Percentiles rank a stretch among this genome's conserved stretches.
Conservation (phyloP, 2,113 vertebrate genomes). For the Athene cunicularia region DNA sequence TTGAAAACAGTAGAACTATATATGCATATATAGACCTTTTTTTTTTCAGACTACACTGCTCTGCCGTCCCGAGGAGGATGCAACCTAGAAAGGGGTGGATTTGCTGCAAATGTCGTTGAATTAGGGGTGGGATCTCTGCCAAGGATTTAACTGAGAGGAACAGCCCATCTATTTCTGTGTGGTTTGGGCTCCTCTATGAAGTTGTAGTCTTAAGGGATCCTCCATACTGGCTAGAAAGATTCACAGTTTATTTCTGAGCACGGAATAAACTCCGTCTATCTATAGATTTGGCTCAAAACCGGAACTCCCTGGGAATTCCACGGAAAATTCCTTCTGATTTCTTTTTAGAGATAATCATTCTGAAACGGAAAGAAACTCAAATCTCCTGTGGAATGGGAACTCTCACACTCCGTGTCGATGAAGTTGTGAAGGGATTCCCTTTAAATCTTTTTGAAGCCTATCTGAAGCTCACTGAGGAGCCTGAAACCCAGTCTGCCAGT, state of each 20-base stretch:
- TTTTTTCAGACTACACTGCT: not conserved
- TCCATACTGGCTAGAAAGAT: not conserved
- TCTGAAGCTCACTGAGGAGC: not conserved
- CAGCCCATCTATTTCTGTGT: constrained; percentile 31
- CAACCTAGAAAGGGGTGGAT: not conserved
- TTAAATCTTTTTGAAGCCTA: not conserved
- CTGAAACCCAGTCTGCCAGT: not conserved
- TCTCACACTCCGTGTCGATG: not conserved
- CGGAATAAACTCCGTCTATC: constrained; percentile 41
- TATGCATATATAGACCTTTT: not conserved
- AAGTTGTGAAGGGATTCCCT: constrained; percentile 21
- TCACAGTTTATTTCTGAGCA: constrained; percentile 57
- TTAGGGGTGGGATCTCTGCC: constrained; percentile 4
- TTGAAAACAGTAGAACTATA: not conserved
- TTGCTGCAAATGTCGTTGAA: not conserved
- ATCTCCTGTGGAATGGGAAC: not conserved
- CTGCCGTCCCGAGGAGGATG: not conserved
- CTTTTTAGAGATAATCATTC: constrained; percentile 10
- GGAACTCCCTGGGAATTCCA: constrained; percentile 31
- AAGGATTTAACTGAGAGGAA: not conserved
- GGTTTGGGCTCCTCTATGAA: not conserved
- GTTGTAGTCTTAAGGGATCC: not conserved
- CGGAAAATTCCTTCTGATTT: not conserved
- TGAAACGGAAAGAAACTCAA: not conserved
- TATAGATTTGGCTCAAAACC: constrained; percentile 57